Percentiles rank a stretch among this genome's conserved stretches.
Evolutionary conservation across 2,113 vertebrate genomes (phyloP).

Genomic region (Solea senegalensis): DNA sequence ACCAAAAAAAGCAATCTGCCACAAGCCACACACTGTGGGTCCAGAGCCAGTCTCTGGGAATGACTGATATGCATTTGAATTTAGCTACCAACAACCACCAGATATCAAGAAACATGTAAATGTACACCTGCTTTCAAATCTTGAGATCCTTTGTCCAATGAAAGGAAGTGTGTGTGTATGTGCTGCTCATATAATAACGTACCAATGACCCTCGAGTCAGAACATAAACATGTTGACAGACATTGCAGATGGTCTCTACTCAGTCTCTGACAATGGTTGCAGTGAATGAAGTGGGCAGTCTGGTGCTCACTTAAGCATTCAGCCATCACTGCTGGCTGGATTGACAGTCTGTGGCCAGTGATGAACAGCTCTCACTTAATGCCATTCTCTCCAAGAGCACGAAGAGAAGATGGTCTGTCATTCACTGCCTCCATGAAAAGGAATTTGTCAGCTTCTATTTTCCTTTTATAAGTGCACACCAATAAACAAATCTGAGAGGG

Average conservation of each 20-base stretch:
- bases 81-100: no score
- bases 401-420: constrained; percentile 40
- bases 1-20: no score
- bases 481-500: constrained; percentile 57
- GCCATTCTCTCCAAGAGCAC: constrained; percentile 40
- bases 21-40: no score
- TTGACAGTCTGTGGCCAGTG: constrained; percentile 20
- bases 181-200: not conserved
- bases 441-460: constrained; percentile 63
- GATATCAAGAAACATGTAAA: no score
- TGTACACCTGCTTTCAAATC: no score
- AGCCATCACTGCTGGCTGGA: constrained; percentile 22
- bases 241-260: not conserved
- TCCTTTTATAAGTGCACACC: constrained; percentile 47
- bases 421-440: constrained; percentile 62
- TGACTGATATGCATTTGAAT: no score
- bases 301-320: constrained; percentile 13
- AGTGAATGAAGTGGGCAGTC: constrained; percentile 2
- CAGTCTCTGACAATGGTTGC: constrained; percentile 6
- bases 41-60: no score
- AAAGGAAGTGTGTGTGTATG: no score
- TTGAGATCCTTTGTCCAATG: no score
- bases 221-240: not conserved
- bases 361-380: constrained; percentile 48
- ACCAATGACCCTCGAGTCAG: not conserved